Conservation (phyloP, 2,113 vertebrate species). For the Carollia perspicillata region DNA sequence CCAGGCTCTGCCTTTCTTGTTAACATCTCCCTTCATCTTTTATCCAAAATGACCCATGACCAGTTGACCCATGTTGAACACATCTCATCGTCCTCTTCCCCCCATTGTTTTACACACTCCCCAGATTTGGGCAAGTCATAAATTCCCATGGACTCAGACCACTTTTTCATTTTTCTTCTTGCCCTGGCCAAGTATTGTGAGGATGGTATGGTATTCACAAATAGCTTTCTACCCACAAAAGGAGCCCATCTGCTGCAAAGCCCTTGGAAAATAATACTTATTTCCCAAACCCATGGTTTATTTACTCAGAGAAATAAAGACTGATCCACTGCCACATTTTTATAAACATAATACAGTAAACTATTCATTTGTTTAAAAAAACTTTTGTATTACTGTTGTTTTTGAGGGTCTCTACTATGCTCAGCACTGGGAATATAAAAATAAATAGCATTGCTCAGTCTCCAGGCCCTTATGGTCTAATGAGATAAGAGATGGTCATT, state of each 20-base stretch:
- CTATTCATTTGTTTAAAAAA: neutral
- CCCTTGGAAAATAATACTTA: neutral
- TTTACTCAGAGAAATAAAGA: neutral
- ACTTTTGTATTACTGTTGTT: neutral
- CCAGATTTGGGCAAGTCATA: conserved; percentile 1
- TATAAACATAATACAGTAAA: neutral
- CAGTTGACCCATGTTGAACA: conserved; percentile 25
- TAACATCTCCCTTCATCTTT: conserved; percentile 44
- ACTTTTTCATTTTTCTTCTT: neutral
- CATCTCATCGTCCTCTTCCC: neutral
- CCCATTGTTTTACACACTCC: neutral
- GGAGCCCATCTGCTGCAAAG: neutral
- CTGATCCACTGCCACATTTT: neutral
- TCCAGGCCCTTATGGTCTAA: neutral
- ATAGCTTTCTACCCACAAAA: neutral
- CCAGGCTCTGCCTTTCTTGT: conserved; percentile 38
- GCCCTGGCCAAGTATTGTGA: neutral
- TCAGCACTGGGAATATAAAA: neutral
- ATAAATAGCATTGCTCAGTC: neutral
- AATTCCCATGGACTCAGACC: conserved; percentile 24
- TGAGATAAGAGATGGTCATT: fast-evolving
- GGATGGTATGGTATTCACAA: neutral
- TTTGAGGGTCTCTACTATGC: neutral
- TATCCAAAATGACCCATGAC: conserved; percentile 1
- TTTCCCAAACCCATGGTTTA: neutral